Conservation (phyloP, 2,888 invertebrate species). For the Notodonta dromedarius region DNA sequence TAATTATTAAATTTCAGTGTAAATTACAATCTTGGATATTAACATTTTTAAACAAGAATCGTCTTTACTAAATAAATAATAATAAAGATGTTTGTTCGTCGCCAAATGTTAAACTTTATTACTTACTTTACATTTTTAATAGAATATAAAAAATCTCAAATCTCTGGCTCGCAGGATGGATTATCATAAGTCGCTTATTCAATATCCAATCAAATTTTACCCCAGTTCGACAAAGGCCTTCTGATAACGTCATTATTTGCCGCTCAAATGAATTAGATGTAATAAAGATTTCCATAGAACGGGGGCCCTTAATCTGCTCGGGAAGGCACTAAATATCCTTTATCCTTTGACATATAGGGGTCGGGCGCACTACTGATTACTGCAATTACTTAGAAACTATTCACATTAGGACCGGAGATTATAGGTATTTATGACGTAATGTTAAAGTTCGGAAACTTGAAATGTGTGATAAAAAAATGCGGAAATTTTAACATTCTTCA, state of each 20-base stretch:
- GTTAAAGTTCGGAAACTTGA: background rate
- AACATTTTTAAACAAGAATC: no score
- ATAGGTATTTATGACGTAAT: constrained; percentile 11
- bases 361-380: constrained; percentile 36
- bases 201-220: constrained; percentile 13
- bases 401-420: constrained; percentile 12
- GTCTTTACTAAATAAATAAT: no score
- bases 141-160: no score
- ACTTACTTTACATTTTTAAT: no score
- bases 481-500: no score
- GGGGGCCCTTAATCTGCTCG: constrained; percentile 28
- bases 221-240: constrained; percentile 17
- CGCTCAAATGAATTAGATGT: constrained; percentile 35
- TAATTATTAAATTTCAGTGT: no score
- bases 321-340: constrained; percentile 37
- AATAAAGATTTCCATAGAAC: constrained; percentile 29
- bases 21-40: no score
- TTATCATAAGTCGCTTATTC: constrained; percentile 10
- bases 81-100: no score
- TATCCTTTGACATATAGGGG: constrained; percentile 46
- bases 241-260: constrained; percentile 29
- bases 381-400: constrained; percentile 35
- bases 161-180: background rate
- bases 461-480: background rate
- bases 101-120: no score